Evolutionary conservation across 2,888 invertebrate genomes (phyloP).

Genomic region (Frankliniella intonsa): DNA sequence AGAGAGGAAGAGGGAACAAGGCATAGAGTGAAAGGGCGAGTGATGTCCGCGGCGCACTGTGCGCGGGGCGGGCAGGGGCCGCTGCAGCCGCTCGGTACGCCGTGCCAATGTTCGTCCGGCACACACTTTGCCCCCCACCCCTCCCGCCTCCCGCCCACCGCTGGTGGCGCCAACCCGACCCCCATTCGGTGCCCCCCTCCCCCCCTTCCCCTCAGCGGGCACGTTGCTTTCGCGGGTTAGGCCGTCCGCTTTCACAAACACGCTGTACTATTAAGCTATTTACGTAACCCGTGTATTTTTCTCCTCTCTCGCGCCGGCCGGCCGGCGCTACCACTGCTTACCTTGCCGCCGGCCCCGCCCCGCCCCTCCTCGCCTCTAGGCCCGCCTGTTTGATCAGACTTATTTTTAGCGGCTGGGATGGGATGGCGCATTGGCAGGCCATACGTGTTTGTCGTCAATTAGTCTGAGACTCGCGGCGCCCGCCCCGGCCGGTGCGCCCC

Average conservation of each 20-base stretch:
- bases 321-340: neutral
- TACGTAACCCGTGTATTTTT: constrained; percentile 15
- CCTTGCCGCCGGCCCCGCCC: neutral
- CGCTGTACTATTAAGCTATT: constrained; percentile 22
- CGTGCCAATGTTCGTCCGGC: constrained; percentile 16
- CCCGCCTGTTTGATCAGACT: constrained; percentile 14
- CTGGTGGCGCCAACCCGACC: constrained; percentile 12
- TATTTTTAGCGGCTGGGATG: constrained; percentile 17
- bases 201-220: neutral
- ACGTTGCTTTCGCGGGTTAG: constrained; percentile 16
- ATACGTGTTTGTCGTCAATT: neutral
- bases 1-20: no score
- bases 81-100: no score
- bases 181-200: neutral
- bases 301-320: constrained; percentile 5
- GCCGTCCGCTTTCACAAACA: constrained; percentile 24
- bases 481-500: no score
- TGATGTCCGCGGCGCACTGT: no score
- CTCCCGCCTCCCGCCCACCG: neutral
- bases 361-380: neutral
- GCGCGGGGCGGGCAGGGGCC: no score
- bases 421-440: neutral
- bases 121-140: neutral
- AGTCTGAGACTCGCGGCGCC: neutral
- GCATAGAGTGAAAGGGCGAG: no score